A percentile compares a stretch with the other conserved stretches of the same genome.
Evolutionary conservation across 1,140 invertebrate genomes (phyloP).

Genomic region (Eriosoma lanigerum): DNA sequence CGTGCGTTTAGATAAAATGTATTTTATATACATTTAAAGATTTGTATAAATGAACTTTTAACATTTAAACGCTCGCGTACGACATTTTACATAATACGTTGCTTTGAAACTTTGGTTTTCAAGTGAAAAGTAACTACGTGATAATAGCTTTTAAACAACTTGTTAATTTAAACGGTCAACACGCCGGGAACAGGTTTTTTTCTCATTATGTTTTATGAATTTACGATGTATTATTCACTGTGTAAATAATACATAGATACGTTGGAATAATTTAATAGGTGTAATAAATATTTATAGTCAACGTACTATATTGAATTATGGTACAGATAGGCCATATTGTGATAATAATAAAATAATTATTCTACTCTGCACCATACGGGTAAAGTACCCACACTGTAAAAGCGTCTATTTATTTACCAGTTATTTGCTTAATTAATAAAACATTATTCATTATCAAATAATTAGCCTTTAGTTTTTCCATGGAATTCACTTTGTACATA

Average conservation of each 20-base stretch:
- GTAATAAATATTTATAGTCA: conserved; percentile 22
- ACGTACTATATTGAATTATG: background rate
- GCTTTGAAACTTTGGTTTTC: no score
- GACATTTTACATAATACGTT: background rate
- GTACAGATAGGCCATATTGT: no score
- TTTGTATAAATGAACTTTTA: no score
- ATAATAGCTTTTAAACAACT: conserved; percentile 17
- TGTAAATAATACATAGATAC: no score
- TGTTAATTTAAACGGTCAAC: conserved; percentile 13
- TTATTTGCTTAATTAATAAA: no score
- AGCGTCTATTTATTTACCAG: no score
- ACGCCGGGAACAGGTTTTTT: background rate
- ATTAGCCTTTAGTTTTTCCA: no score
- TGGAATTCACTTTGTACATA: no score
- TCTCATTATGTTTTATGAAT: background rate
- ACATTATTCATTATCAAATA: no score
- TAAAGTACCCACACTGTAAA: background rate
- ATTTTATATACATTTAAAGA: no score
- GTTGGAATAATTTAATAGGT: conserved; percentile 33
- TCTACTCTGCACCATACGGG: background rate
- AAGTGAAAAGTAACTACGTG: no score
- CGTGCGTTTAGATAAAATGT: no score
- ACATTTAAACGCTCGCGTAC: background rate
- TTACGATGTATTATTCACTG: conserved; percentile 8
- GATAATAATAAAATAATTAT: conserved; percentile 6